These are phyloP conservation scores for Xiphias gladius DNA, from an alignment of 2,113 vertebrate genomes.

Conservation along the genomic window DNA sequence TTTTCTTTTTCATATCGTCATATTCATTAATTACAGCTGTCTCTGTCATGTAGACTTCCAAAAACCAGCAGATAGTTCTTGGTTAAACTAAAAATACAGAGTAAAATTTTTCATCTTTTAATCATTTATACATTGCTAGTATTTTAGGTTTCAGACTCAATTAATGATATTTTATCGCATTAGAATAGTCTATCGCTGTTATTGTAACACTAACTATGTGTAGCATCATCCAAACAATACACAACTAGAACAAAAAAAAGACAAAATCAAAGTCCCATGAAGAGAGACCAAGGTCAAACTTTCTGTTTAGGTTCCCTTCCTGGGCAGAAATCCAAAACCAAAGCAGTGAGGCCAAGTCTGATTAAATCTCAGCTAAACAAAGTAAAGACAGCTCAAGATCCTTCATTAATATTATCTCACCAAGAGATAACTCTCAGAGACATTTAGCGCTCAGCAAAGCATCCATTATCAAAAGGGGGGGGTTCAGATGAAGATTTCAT, in stretches of 20 bases:
- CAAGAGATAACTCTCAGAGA: background rate
- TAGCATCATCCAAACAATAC: background rate
- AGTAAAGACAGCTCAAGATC: conserved; percentile 28
- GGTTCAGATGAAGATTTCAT: background rate
- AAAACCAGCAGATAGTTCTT: too few species aligned
- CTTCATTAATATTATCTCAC: conserved; percentile 34
- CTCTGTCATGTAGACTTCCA: too few species aligned
- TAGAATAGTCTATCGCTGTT: background rate
- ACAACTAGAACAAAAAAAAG: background rate
- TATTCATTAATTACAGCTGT: too few species aligned
- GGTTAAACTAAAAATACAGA: too few species aligned
- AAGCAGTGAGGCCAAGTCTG: conserved; percentile 11
- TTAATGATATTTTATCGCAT: background rate
- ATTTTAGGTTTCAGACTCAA: background rate
- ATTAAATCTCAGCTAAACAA: conserved; percentile 44
- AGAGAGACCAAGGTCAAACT: conserved; percentile 44
- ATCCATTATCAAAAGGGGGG: background rate
- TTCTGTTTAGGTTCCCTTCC: background rate
- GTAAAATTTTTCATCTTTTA: too few species aligned
- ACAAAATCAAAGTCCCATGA: conserved; percentile 12
- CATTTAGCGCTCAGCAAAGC: conserved; percentile 1
- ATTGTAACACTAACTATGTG: background rate
- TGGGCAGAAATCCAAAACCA: conserved; percentile 32
- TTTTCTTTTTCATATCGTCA: too few species aligned
- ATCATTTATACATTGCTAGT: too few species aligned